A percentile compares a stretch with the other conserved stretches of the same genome.
Conservation (phyloP, 2,113 vertebrate species). For the Eclectus roratus region DNA sequence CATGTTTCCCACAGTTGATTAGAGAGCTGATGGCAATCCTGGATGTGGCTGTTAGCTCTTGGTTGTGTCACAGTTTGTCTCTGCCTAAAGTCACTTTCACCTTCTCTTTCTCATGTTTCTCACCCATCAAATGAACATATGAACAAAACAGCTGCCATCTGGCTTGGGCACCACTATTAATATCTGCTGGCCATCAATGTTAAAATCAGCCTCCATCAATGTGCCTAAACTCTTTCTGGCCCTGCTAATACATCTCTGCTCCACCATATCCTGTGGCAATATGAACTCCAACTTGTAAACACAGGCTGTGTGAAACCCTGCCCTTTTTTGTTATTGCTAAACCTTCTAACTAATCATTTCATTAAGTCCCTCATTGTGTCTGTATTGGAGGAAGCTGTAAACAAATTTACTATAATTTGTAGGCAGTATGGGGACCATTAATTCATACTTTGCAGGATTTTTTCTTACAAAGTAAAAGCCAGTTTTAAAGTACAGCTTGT, state of each 20-base stretch:
- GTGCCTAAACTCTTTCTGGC: not conserved
- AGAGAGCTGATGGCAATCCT: not conserved
- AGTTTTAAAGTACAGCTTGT: no score
- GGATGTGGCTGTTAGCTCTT: not conserved
- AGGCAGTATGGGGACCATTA: not conserved
- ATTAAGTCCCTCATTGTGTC: not conserved
- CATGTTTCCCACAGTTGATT: not conserved
- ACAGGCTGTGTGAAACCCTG: not conserved
- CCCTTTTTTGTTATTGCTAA: not conserved
- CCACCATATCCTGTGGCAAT: not conserved
- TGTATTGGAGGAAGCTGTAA: not conserved
- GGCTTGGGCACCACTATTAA: not conserved
- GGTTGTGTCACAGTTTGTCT: accelerated
- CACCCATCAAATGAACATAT: not conserved
- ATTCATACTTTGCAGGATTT: not conserved
- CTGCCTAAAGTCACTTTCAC: not conserved
- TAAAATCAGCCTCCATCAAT: not conserved
- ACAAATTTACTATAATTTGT: not conserved
- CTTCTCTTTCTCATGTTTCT: not conserved
- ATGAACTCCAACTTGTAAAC: not conserved
- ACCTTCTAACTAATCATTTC: not conserved
- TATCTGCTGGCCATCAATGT: not conserved
- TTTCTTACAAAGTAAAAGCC: not conserved
- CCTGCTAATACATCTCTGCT: not conserved
- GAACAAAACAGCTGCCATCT: not conserved